Base-by-base conservation (phyloP, 2,797 vertebrate genomes). In the Pseudomugil tenellus region DNA sequence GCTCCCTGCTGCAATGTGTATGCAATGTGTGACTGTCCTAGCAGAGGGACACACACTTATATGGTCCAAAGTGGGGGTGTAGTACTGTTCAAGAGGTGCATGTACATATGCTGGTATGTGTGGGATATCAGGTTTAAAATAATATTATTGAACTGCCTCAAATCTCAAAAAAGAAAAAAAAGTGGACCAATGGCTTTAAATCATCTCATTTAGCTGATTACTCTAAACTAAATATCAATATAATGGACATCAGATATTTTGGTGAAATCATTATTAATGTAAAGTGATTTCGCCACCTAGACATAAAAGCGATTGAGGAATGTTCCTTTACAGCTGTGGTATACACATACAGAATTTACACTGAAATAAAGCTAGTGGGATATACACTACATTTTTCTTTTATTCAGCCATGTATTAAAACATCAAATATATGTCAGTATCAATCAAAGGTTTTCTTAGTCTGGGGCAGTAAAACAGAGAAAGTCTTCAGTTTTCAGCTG, bases 401-500 rank as follows among this genome's bases (percentile, higher is more conserved):
- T n/a, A n/a, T n/a, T n/a, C 14, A 53, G 7, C 54, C 53, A n/a
- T 12, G 51, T 46, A 66, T 72, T 83, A 43, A 63, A 83, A 46
- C 52, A 72, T 83, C 63, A 62, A 74, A 76, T 80, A 65, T 76
- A 34, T 58, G 57, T 67, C 65, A 32, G 43, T 58, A 59, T 67
- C 70, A 85, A 77, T 79, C 76, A 67, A 74, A 72, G 37, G 56
- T 64, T 46, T 66, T 85, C 70, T 80, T 76, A 69, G 79, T 43
- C 23, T 79, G 75, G 61, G 29, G 9, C 61, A 64, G 52, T 71
- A 72, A 85, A 87, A 87, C 79, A 83, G 84, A 83, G 83, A 77
- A 75, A 57, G 70, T 71, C 80, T 1, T 54, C 77, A 52, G 77
- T 67, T 82, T 79, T 80, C 84, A 88, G 84, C 87, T 86, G 82